Base-by-base conservation (phyloP, 2,888 invertebrate genomes). In the Drosophila percnosoma region DNA sequence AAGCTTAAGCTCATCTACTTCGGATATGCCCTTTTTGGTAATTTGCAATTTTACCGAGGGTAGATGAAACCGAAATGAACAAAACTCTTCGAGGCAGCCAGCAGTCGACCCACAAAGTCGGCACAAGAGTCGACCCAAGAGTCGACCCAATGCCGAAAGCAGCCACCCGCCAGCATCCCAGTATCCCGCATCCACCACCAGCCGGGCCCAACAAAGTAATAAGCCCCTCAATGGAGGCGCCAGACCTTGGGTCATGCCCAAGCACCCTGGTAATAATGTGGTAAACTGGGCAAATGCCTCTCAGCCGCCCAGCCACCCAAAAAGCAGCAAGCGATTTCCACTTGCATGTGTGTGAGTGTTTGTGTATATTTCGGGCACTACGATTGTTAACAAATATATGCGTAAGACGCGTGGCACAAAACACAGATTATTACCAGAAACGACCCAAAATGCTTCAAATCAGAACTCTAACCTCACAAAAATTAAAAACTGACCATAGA, bases 201-300 rank as follows among this genome's bases (percentile, higher is more conserved):
- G 36, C 40, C 36, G 62, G 62, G 59, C 40, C 40, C 69, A 52
- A 63, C 75, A 78, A 68, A 80, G 83, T 89, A 87, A 89, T 87
- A 82, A 87, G 89, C 82, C 80, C 85, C 89, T 61, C 87, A 73
- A 75, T 74, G 80, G 65, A 87, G 75, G 85, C 72, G 85, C 77
- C 85, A 89, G 89, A 87, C 78, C 87, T 84, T 82, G 82, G 85
- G 85, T 86, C 89, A 89, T 87, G 82, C 87, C 82, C 85, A 84
- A 85, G 82, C 85, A 65, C 75, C 78, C 82, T 73, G 78, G 75
- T 85, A 82, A 89, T 86, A 86, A 89, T 86, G 85, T 84, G 89
- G 88, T 85, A 78, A 88, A 74, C 85, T 76, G 69, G 73, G 80
- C 82, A 80, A 68, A 71, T 64, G 80, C 76, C 63, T 57, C 55